These are phyloP conservation scores for Eulithis testata DNA, from an alignment of 2,888 invertebrate species.

Conservation along the genomic window DNA sequence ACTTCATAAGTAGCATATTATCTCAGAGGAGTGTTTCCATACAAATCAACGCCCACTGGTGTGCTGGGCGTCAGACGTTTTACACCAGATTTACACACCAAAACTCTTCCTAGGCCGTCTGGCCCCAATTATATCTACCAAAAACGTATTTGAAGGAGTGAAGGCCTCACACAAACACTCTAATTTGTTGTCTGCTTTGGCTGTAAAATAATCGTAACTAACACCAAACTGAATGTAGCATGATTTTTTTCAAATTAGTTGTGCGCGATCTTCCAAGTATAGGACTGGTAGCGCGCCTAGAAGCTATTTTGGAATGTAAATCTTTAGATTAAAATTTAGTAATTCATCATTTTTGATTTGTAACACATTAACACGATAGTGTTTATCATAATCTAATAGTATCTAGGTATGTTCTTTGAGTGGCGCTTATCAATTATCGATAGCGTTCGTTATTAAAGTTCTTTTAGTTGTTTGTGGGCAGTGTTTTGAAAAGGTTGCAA, in stretches of 20 bases:
- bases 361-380: conserved; percentile 54
- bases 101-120: no score
- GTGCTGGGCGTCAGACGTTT: no score
- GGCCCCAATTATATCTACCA: conserved; percentile 19
- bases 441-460: conserved; percentile 36
- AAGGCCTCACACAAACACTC: conserved; percentile 32
- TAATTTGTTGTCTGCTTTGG: conserved; percentile 26
- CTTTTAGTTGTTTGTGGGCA: conserved; percentile 46
- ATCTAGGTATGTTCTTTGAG: conserved; percentile 56
- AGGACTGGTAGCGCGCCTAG: not conserved
- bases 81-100: no score
- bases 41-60: no score
- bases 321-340: conserved; percentile 8
- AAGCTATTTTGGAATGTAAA: no score
- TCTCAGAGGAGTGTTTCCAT: no score
- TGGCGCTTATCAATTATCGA: conserved; percentile 69
- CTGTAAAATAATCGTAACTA: conserved; percentile 7
- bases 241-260: not conserved
- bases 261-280: not conserved
- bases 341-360: conserved; percentile 54
- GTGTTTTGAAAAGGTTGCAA: conserved; percentile 38
- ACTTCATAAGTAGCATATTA: no score
- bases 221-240: not conserved
- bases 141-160: conserved; percentile 26
- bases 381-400: conserved; percentile 62